Percentiles rank a stretch among this genome's conserved stretches.
Conservation (phyloP, 2,113 vertebrate genomes). For the Arothron firmamentum region DNA sequence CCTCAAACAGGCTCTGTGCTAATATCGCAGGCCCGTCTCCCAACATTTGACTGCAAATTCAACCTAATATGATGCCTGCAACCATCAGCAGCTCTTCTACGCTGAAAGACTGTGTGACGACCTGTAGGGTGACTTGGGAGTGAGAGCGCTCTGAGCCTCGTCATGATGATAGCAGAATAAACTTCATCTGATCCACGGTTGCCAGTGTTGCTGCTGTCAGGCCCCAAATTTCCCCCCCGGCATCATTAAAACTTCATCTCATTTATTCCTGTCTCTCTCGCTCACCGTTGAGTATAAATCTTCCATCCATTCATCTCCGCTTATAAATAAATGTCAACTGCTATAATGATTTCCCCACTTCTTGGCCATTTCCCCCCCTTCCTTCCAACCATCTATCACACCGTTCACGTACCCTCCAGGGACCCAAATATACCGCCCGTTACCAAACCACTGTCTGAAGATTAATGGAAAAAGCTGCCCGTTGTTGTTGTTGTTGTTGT, state of each 20-base stretch:
- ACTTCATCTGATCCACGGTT: constrained; percentile 13
- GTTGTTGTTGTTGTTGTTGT: constrained; percentile 11
- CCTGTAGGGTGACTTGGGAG: background rate
- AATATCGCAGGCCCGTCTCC: too few relatives aligned
- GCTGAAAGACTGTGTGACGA: too few relatives aligned
- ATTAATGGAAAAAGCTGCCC: constrained; percentile 24
- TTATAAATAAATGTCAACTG: constrained; percentile 11
- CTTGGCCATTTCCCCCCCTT: constrained; percentile 9
- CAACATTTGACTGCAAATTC: too few relatives aligned
- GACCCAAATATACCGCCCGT: constrained; percentile 9
- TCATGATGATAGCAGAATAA: constrained; percentile 2
- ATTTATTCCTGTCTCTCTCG: constrained; percentile 25
- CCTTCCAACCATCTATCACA: constrained; percentile 27
- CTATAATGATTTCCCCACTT: constrained; percentile 15
- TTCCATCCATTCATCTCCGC: constrained; percentile 9
- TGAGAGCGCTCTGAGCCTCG: constrained; percentile 7
- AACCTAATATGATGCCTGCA: too few relatives aligned
- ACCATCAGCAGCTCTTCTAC: too few relatives aligned
- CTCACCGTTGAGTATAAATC: constrained; percentile 9
- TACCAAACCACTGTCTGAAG: constrained; percentile 23
- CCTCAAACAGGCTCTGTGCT: too few relatives aligned
- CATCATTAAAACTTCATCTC: constrained; percentile 48
- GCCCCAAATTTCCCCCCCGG: constrained; percentile 27
- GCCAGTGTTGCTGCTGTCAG: constrained; percentile 5
- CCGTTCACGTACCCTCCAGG: constrained; percentile 1